Evolutionary conservation across 1,140 invertebrate genomes (phyloP).

Genomic region (Pissodes strobi): DNA sequence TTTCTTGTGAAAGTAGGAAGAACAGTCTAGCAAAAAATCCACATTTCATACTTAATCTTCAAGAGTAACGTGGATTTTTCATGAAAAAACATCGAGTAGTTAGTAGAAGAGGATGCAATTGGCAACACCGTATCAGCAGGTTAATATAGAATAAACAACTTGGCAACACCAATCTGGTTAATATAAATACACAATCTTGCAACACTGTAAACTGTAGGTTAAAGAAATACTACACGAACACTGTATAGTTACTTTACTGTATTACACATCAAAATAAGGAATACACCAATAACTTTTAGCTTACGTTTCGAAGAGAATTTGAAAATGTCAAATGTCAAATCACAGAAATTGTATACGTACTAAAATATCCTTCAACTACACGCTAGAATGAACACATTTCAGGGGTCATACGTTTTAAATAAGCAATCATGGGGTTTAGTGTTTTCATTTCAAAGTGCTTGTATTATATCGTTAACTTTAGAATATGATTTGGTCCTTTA

Average conservation of each 20-base stretch:
- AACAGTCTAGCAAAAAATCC: constrained; percentile 30
- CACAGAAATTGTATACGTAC: not conserved
- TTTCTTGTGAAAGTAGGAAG: constrained; percentile 31
- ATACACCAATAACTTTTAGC: constrained; percentile 6
- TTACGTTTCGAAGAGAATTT: constrained; percentile 11
- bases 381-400: not conserved
- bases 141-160: constrained; percentile 9
- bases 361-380: not conserved
- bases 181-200: constrained; percentile 8
- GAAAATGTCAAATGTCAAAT: constrained; percentile 7
- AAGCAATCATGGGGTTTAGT: too few relatives aligned
- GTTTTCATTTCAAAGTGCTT: too few relatives aligned
- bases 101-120: constrained; percentile 18
- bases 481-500: constrained; percentile 23
- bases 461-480: not conserved
- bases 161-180: constrained; percentile 22
- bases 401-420: not conserved
- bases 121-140: constrained; percentile 19
- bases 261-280: constrained; percentile 8
- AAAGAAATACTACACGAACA: constrained; percentile 13
- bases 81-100: constrained; percentile 23
- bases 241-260: constrained; percentile 13
- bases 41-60: constrained; percentile 32
- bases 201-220: constrained; percentile 1
- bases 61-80: constrained; percentile 29